phyloP scores from a whole-genome alignment of 2,113 vertebrate genomes.

The Megaptera novaeangliae region DNA sequence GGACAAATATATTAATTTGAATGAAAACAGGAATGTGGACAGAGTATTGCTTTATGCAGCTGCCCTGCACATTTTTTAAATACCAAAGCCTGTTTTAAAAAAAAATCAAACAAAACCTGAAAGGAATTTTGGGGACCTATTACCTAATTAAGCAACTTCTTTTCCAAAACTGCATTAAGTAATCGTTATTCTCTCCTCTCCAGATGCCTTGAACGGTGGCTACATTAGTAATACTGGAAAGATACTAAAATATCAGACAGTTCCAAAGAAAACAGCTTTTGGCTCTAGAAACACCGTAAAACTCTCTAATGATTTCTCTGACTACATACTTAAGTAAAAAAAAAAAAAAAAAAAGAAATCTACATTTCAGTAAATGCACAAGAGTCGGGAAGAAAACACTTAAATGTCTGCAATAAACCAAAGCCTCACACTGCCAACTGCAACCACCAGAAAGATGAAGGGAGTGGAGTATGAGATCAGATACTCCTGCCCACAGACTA shows the following conservation, averaged over 20 bases:
- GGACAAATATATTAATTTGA: neutral
- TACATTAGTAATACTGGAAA: neutral
- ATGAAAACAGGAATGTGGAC: neutral
- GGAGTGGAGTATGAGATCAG: accelerated
- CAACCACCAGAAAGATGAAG: neutral
- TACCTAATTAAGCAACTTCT: neutral
- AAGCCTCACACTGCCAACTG: neutral
- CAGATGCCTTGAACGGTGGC: neutral
- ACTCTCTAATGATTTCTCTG: neutral
- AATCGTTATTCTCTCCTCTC: neutral
- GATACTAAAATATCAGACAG: neutral
- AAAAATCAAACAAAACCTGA: neutral
- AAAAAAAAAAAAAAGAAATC: neutral
- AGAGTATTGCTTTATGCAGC: neutral
- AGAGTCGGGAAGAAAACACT: neutral
- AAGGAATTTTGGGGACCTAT: neutral
- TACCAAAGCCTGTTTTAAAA: neutral
- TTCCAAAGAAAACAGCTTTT: neutral
- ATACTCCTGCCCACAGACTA: neutral
- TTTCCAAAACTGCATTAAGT: neutral
- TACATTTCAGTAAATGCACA: neutral
- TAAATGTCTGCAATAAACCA: neutral
- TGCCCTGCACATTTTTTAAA: neutral
- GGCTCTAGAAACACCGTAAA: neutral
- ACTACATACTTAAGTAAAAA: neutral